Conservation (phyloP, 92 coral and sea anemone species). For the Phenganax stokvisi region DNA sequence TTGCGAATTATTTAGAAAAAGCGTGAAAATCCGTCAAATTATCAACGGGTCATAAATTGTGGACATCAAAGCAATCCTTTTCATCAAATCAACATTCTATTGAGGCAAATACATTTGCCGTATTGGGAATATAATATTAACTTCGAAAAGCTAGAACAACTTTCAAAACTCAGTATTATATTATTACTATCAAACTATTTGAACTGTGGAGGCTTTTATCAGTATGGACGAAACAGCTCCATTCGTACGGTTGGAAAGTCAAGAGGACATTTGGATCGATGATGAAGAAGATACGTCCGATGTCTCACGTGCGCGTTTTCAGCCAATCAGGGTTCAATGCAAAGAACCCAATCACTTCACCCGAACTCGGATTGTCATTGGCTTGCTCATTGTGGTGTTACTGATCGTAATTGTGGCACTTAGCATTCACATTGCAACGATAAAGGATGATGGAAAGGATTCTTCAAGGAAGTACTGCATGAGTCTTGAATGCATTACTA, state of each 20-base stretch:
- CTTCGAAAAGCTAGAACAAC: too few relatives aligned
- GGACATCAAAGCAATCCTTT: too few relatives aligned
- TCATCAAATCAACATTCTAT: too few relatives aligned
- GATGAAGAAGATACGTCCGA: neutral
- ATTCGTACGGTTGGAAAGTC: slow-evolving; percentile 9
- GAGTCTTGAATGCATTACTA: neutral
- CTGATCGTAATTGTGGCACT: neutral
- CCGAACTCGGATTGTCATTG: neutral
- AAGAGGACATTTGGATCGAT: slow-evolving; percentile 16
- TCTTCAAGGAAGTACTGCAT: neutral
- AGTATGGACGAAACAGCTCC: slow-evolving; percentile 10
- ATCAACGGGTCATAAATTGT: too few relatives aligned
- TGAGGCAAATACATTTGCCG: too few relatives aligned
- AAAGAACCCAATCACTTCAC: neutral
- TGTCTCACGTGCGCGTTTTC: neutral
- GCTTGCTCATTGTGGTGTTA: neutral
- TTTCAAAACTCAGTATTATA: too few relatives aligned
- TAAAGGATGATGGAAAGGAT: neutral
- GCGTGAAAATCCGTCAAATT: too few relatives aligned
- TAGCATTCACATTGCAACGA: neutral
- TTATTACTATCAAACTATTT: too few relatives aligned
- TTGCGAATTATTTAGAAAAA: too few relatives aligned
- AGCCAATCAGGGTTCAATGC: neutral
- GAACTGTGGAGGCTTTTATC: neutral
- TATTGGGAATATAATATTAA: too few relatives aligned